phyloP scores from a whole-genome alignment of 2,113 vertebrate species.

The Ellobius talpinus region DNA sequence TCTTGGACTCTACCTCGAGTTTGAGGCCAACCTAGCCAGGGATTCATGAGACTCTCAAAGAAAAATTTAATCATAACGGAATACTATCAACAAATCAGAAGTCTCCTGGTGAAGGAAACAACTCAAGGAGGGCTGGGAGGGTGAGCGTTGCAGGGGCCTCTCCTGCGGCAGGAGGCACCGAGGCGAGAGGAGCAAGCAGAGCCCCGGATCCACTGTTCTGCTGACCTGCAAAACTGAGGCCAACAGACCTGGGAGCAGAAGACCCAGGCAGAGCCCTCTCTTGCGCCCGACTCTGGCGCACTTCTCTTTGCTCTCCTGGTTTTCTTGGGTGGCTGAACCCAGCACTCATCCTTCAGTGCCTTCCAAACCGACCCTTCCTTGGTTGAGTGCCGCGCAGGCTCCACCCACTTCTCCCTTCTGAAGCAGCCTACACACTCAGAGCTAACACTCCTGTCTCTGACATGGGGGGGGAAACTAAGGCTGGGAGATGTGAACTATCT shows the following conservation, averaged over 20 bases:
- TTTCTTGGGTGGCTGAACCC: not conserved
- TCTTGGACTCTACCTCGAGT: not conserved
- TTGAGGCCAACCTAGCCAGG: not conserved
- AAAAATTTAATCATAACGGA: not conserved
- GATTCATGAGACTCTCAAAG: not conserved
- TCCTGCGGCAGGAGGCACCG: rapidly evolving
- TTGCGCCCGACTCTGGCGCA: rapidly evolving
- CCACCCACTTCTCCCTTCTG: not conserved
- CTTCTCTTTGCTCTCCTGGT: not conserved
- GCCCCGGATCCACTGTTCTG: no score
- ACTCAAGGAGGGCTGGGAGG: not conserved
- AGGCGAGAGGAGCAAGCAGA: no score
- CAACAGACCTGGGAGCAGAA: not conserved
- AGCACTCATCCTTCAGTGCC: not conserved
- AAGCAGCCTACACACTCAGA: not conserved
- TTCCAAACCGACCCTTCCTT: not conserved
- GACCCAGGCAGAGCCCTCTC: not conserved
- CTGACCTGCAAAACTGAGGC: not conserved
- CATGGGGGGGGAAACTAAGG: not conserved
- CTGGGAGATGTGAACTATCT: not conserved
- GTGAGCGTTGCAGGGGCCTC: not conserved
- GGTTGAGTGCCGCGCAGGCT: not conserved
- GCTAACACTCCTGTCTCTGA: not conserved
- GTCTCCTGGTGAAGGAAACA: not conserved
- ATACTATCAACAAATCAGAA: not conserved